Conservation (phyloP, 1,140 invertebrate genomes). For the Ceratosolen fusciceps region DNA sequence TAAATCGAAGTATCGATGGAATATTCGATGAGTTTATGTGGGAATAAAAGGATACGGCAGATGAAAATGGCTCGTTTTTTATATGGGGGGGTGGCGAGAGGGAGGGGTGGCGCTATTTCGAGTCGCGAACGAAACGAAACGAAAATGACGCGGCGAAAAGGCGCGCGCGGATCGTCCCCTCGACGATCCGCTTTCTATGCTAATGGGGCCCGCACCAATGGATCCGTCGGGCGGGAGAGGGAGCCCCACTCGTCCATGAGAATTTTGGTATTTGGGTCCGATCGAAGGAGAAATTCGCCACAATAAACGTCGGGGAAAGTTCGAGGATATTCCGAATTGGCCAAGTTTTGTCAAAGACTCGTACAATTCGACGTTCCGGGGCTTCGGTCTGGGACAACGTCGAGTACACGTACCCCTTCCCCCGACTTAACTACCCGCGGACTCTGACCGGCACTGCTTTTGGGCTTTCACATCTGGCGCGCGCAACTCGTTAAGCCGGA, state of each 20-base stretch:
- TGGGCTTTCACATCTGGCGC: neutral
- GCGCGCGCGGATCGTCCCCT: neutral
- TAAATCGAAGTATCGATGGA: neutral
- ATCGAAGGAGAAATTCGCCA: neutral
- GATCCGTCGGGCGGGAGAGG: too few species aligned
- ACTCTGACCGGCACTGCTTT: too few species aligned
- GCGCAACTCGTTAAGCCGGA: neutral
- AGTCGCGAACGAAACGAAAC: conserved; percentile 19
- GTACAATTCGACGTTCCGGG: neutral
- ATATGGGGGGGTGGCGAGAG: neutral
- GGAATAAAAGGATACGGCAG: neutral
- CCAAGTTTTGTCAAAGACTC: conserved; percentile 23
- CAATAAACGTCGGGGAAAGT: neutral
- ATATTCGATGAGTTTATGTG: neutral
- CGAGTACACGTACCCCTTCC: neutral
- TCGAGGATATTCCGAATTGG: neutral
- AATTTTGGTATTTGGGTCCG: conserved; percentile 7
- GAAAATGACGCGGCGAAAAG: conserved; percentile 6
- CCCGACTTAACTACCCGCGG: too few species aligned
- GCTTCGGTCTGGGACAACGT: neutral
- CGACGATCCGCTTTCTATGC: conserved; percentile 36
- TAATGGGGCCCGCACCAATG: conserved; percentile 1
- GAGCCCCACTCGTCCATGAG: neutral
- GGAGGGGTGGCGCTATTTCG: neutral
- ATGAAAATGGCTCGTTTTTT: neutral